A percentile compares a stretch with the other conserved stretches of the same genome.
These are phyloP conservation scores for Penaeus chinensis DNA, from an alignment of 1,140 invertebrate genomes.

Conservation along the genomic window DNA sequence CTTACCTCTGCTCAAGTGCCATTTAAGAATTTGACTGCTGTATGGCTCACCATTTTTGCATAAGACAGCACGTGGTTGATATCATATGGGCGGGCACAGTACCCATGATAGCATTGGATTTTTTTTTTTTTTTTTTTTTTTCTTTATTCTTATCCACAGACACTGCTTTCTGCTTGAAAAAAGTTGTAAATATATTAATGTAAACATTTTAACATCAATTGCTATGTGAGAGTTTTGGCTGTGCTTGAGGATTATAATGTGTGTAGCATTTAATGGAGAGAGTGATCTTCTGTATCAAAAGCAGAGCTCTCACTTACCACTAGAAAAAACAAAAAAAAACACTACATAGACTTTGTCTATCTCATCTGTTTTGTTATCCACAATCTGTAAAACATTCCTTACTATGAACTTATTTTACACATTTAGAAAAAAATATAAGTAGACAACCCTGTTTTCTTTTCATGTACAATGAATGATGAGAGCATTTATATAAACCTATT, in stretches of 20 bases:
- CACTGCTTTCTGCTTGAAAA: constrained; percentile 10
- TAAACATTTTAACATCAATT: constrained; percentile 25
- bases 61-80: constrained; percentile 22
- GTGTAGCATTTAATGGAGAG: too few relatives aligned
- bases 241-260: background rate
- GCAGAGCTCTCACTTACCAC: too few relatives aligned
- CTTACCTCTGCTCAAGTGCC: constrained; percentile 37
- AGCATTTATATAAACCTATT: background rate
- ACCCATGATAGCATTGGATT: background rate
- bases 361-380: too few relatives aligned
- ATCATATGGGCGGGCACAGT: constrained; percentile 7
- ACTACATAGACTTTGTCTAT: too few relatives aligned
- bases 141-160: background rate
- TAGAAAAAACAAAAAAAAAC: too few relatives aligned
- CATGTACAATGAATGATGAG: background rate
- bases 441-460: too few relatives aligned
- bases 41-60: constrained; percentile 34
- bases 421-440: too few relatives aligned
- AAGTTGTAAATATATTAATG: constrained; percentile 41
- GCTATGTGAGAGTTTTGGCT: constrained; percentile 28
- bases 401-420: too few relatives aligned
- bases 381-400: too few relatives aligned
- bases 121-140: too few relatives aligned
- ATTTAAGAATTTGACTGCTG: constrained; percentile 34
- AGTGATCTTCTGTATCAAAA: too few relatives aligned